Percentiles rank a stretch among this genome's conserved stretches.
Evolutionary conservation across 2,888 invertebrate species (phyloP).

Genomic region (Drosophila gaucha): DNA sequence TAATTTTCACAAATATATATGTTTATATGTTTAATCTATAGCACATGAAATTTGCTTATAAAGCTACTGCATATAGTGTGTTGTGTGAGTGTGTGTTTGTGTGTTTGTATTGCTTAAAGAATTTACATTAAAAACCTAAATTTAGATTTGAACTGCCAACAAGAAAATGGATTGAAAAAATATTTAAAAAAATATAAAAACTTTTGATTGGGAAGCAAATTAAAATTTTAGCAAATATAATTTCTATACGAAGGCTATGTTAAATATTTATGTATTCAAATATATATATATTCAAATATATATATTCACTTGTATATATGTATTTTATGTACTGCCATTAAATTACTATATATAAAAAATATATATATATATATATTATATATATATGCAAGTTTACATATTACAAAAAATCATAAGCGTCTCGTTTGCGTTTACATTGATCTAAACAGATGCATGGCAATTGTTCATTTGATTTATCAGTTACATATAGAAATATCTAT

Average conservation of each 20-base stretch:
- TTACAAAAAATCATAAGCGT: constrained; percentile 74
- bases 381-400: constrained; percentile 44
- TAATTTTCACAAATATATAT: constrained; percentile 17
- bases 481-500: constrained; percentile 2
- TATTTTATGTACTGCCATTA: constrained; percentile 33
- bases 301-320: constrained; percentile 27
- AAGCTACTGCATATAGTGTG: constrained; percentile 62
- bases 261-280: constrained; percentile 10
- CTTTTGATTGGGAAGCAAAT: constrained; percentile 25
- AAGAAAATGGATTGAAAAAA: constrained; percentile 30
- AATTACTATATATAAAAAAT: constrained; percentile 59
- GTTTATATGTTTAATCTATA: constrained; percentile 35
- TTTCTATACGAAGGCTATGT: constrained; percentile 33
- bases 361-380: constrained; percentile 43
- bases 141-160: constrained; percentile 64
- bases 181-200: constrained; percentile 27
- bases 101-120: constrained; percentile 43
- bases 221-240: constrained; percentile 27
- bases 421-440: constrained; percentile 70
- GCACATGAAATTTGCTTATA: constrained; percentile 63
- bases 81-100: constrained; percentile 19
- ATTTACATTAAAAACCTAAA: constrained; percentile 43
- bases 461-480: constrained; percentile 5
- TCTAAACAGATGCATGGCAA: constrained; percentile 21
- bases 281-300: constrained; percentile 18